Evolutionary conservation across 2,113 vertebrate genomes (phyloP), one percentile per base, ranked within the genome.

Genomic region (Nematolebias whitei): DNA sequence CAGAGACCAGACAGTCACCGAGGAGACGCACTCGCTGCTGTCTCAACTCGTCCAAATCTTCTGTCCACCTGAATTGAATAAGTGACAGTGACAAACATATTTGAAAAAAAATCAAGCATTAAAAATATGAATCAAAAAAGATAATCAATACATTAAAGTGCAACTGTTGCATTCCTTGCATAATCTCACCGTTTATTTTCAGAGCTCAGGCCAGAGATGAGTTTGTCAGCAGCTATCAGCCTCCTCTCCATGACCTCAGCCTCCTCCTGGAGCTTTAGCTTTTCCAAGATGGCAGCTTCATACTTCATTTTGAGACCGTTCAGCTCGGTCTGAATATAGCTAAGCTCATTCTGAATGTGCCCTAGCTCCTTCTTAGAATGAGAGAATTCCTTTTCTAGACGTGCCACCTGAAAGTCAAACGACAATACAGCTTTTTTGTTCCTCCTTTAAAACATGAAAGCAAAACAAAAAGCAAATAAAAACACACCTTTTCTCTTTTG

Each of bases 401-500:
- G 92, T 54, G 95, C 95, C 77, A 99, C 95, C 97, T 99, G 32
- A 39, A 70, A 41, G 32, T 48, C 53, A 54, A 2, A 32, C 18
- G 10, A 2, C n/a, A 63, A 45, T 23, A 29, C 13, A 8, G 13
- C 9, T 15, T 32, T 35, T 12, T 44, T 12, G 2, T 49, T 8
- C 49, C 53, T 18, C 2, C 12, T 65, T 1, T 20, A 20, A 38
- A 20, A 20, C 4, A 66, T 5, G 0, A 52, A 4, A 12, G 53
- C 18, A 2, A n/a, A 41, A 39, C 2, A 45, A 3, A 0, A 12
- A 13, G 6, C n/a, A 53, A 15, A 12, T 12, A 13, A 10, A 59
- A 63, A 76, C n/a, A n/a, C n/a, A 99, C 98, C 96, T 98, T 96
- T 2, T 98, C 95, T 89, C 95, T 92, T 57, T 98, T 99, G 0